Conservation (phyloP, 2,888 invertebrate species). For the Cantharis lateralis region DNA sequence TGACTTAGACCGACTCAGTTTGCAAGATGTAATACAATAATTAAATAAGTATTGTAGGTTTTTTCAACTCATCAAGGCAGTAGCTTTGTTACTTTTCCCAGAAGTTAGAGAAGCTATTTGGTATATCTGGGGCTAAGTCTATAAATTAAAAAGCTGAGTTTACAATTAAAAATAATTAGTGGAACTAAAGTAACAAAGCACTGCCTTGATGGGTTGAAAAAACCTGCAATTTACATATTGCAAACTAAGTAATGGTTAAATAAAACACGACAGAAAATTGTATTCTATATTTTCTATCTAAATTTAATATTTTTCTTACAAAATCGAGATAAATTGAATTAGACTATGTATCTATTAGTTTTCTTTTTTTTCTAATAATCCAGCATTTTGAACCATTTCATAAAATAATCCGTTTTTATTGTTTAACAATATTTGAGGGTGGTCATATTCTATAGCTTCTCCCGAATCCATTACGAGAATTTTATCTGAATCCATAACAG, state of each 20-base stretch:
- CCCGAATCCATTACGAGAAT: conserved; percentile 80
- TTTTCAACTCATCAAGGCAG: too few species aligned
- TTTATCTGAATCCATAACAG: conserved; percentile 81
- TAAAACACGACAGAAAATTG: background rate
- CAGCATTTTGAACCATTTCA: conserved; percentile 68
- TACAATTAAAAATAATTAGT: too few species aligned
- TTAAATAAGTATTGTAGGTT: too few species aligned
- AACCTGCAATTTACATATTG: too few species aligned
- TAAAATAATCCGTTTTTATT: conserved; percentile 66
- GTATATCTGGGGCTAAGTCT: too few species aligned
- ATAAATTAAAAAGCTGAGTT: too few species aligned
- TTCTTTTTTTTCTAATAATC: background rate
- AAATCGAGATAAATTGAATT: background rate
- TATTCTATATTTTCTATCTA: background rate
- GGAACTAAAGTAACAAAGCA: too few species aligned
- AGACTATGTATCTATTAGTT: background rate
- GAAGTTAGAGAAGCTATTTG: too few species aligned
- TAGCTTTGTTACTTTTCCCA: too few species aligned
- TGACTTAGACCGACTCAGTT: too few species aligned
- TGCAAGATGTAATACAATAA: too few species aligned
- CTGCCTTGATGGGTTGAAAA: too few species aligned
- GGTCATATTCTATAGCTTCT: conserved; percentile 72
- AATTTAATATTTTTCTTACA: background rate
- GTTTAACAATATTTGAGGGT: conserved; percentile 68
- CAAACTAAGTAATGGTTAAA: background rate